Percentiles rank a stretch among this genome's conserved stretches.
Conservation (phyloP, 1,140 invertebrate genomes). For the Vanessa tameamea region DNA sequence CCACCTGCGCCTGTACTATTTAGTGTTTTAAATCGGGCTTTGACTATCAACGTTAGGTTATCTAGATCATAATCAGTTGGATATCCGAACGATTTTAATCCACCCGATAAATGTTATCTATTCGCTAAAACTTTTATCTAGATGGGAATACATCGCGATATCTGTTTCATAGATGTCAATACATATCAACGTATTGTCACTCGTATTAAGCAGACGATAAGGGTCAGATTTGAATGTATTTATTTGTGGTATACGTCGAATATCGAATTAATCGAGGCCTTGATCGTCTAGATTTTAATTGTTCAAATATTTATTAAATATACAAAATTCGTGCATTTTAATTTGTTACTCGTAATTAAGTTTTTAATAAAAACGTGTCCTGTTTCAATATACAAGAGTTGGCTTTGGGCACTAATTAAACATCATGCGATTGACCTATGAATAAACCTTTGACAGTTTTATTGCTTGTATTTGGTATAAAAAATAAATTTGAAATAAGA, state of each 20-base stretch:
- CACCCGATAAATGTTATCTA: conserved; percentile 54
- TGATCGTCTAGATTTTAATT: conserved; percentile 15
- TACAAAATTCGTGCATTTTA: neutral
- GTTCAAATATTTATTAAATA: conserved; percentile 22
- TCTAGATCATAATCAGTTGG: conserved; percentile 57
- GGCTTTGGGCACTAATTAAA: neutral
- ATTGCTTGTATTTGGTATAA: no score
- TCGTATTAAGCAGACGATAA: neutral
- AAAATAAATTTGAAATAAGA: no score
- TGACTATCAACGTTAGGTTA: conserved; percentile 43
- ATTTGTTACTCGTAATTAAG: conserved; percentile 1
- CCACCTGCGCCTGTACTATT: conserved; percentile 22
- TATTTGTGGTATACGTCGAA: neutral
- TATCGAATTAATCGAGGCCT: neutral
- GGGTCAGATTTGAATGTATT: neutral
- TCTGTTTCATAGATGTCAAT: conserved; percentile 1
- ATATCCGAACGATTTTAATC: conserved; percentile 67
- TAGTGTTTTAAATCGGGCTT: conserved; percentile 30
- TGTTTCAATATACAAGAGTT: neutral
- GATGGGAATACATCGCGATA: conserved; percentile 29
- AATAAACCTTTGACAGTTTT: no score
- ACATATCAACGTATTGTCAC: neutral
- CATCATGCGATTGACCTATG: no score
- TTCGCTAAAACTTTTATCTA: conserved; percentile 45
- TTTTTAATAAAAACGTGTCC: neutral